These are phyloP conservation scores for Zaprionus vittiger DNA, from an alignment of 1,140 invertebrate species.

Conservation along the genomic window DNA sequence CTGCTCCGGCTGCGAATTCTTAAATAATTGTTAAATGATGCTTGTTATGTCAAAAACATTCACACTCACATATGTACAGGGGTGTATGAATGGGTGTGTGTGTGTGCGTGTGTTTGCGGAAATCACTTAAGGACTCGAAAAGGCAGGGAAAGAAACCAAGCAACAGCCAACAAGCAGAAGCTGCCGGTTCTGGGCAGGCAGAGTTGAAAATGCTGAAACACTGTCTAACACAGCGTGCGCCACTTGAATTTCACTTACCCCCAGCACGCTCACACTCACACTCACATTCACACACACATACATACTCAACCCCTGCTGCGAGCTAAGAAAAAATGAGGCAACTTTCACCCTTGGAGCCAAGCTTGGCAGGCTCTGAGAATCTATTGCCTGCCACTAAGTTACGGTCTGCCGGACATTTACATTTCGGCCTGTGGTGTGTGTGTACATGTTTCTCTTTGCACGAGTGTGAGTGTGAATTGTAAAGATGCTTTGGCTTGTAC, in stretches of 20 bases:
- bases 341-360: constrained; percentile 66
- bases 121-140: constrained; percentile 69
- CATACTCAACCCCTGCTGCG: constrained; percentile 21
- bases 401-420: constrained; percentile 82
- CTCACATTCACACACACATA: constrained; percentile 8
- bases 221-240: constrained; percentile 78
- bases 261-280: constrained; percentile 23
- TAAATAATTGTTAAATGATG: constrained; percentile 83
- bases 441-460: neutral
- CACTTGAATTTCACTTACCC: constrained; percentile 78
- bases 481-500: constrained; percentile 4
- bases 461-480: constrained; percentile 5
- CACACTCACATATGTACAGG: constrained; percentile 33
- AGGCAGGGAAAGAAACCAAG: constrained; percentile 23
- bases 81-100: constrained; percentile 7
- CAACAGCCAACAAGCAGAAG: constrained; percentile 23
- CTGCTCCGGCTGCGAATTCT: constrained; percentile 56
- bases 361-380: constrained; percentile 57
- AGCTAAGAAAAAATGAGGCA: constrained; percentile 60
- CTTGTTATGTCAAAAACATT: constrained; percentile 81
- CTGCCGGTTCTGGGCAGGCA: constrained; percentile 32
- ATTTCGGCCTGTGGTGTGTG: constrained; percentile 57
- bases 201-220: constrained; percentile 66
- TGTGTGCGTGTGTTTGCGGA: constrained; percentile 32
- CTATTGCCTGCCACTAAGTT: constrained; percentile 83